Evolutionary conservation across 2,797 vertebrate genomes (phyloP).

Genomic region (Schizothorax lantsangensis): DNA sequence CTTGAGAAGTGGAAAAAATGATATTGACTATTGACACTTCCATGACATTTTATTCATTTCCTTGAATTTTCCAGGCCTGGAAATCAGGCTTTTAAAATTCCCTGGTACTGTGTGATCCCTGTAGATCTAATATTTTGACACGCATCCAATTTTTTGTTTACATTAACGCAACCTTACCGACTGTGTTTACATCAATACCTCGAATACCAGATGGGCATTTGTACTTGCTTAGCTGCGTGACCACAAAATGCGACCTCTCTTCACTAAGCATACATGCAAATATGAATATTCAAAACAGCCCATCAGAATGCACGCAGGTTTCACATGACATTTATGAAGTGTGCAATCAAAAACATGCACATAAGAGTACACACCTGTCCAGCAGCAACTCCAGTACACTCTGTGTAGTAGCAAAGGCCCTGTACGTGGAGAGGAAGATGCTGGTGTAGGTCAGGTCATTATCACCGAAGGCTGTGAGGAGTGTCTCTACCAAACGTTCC

Average conservation of each 20-base stretch:
- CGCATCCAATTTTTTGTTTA: background rate
- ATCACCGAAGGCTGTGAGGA: slow-evolving; percentile 91
- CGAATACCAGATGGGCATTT: background rate
- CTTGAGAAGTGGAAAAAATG: background rate
- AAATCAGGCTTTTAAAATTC: background rate
- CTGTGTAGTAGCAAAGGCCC: slow-evolving; percentile 87
- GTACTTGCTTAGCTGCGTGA: background rate
- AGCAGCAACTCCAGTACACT: slow-evolving; percentile 89
- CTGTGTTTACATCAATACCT: background rate
- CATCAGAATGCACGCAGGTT: background rate
- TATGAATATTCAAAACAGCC: background rate
- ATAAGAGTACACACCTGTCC: slow-evolving; percentile 78
- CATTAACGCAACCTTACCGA: background rate
- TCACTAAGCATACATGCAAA: background rate
- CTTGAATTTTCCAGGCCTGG: background rate
- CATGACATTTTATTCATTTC: background rate
- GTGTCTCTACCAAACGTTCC: slow-evolving; percentile 94
- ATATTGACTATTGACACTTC: background rate
- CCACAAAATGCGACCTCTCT: background rate
- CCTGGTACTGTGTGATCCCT: background rate
- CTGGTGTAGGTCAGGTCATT: slow-evolving; percentile 96
- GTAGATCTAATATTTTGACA: background rate
- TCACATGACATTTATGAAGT: background rate
- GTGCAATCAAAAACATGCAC: background rate
- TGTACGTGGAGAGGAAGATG: slow-evolving; percentile 94